A percentile compares a stretch with the other conserved stretches of the same genome.
Evolutionary conservation across 2,797 vertebrate genomes (phyloP).

Genomic region (Dipus sagitta): DNA sequence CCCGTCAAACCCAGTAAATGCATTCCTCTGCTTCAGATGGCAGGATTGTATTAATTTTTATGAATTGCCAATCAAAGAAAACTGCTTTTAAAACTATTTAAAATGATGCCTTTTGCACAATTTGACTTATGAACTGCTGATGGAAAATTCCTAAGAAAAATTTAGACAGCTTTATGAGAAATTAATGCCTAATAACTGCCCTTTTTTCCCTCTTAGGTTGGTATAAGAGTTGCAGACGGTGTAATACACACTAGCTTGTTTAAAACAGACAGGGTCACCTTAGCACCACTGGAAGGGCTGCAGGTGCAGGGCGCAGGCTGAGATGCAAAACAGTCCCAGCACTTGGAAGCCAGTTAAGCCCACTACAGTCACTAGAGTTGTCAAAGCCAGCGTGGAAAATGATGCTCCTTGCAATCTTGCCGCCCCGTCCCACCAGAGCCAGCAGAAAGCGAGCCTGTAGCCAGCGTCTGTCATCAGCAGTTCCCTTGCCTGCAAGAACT

Average conservation of each 20-base stretch:
- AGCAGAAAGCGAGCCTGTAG: neutral
- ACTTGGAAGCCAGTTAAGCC: neutral
- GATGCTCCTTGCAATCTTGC: neutral
- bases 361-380: neutral
- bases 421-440: neutral
- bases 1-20: neutral
- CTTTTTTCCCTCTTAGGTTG: neutral
- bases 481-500: neutral
- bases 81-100: neutral
- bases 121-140: conserved; percentile 18
- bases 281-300: neutral
- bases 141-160: neutral
- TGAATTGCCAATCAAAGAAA: neutral
- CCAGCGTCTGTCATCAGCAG: neutral
- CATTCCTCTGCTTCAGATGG: neutral
- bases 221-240: neutral
- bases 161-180: neutral
- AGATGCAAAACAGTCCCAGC: neutral
- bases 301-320: neutral
- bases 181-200: conserved; percentile 11
- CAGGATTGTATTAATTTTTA: conserved; percentile 30
- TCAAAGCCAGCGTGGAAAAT: neutral
- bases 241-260: neutral
- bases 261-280: neutral
- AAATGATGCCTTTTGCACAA: neutral